Conservation (phyloP, 2,113 vertebrate genomes). For the Syngnathus typhle region DNA sequence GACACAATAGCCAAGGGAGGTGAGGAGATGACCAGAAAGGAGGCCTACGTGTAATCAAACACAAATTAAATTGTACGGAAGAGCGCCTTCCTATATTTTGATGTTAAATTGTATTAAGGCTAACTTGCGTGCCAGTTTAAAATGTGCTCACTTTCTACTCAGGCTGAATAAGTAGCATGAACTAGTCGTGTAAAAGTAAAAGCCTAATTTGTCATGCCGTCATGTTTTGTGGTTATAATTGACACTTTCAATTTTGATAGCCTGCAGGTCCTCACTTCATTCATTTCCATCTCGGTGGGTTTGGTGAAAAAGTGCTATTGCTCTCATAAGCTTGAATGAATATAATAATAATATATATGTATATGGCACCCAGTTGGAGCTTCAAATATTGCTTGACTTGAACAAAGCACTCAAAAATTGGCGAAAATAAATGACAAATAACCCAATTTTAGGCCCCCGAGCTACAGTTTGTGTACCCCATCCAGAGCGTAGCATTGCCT, state of each 20-base stretch:
- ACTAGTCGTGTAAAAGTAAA: not conserved
- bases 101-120: not conserved
- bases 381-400: too few relatives aligned
- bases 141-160: not conserved
- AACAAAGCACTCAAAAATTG: too few relatives aligned
- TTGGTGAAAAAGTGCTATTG: too few relatives aligned
- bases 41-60: not conserved
- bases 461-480: not conserved
- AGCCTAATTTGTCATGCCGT: too few relatives aligned
- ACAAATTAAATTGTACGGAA: not conserved
- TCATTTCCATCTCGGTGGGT: not conserved
- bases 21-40: not conserved
- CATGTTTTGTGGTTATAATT: too few relatives aligned
- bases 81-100: not conserved
- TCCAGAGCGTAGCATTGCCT: not conserved
- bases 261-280: not conserved
- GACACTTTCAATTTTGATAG: not conserved
- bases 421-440: not conserved
- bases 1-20: constrained; percentile 12
- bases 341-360: too few relatives aligned
- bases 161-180: not conserved
- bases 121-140: not conserved
- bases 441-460: not conserved
- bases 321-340: too few relatives aligned
- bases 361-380: not conserved